Evolutionary conservation across 1,140 invertebrate genomes (phyloP).

Genomic region (Chironomus tepperi): DNA sequence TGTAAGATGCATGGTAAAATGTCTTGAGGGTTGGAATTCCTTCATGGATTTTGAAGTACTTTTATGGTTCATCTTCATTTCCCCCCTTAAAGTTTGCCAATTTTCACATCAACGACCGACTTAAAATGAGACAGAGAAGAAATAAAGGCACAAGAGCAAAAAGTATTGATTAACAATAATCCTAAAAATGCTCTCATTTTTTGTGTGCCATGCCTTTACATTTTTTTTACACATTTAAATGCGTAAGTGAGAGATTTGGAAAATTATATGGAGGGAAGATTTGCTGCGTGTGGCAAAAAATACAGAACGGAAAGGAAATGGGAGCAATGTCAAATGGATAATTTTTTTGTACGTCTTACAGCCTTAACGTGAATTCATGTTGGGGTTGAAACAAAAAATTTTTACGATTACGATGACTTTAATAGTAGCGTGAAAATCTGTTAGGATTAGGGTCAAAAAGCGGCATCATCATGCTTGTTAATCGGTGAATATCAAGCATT

Average conservation of each 20-base stretch:
- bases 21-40: background rate
- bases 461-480: slow-evolving; percentile 1
- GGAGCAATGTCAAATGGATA: background rate
- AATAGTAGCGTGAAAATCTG: slow-evolving; percentile 3
- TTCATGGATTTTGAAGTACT: background rate
- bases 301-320: background rate
- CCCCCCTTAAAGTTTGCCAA: slow-evolving; percentile 6
- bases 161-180: slow-evolving; percentile 10
- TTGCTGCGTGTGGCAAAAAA: background rate
- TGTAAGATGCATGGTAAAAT: background rate
- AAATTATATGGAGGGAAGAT: background rate
- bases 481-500: background rate
- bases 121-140: background rate
- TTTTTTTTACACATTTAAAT: background rate
- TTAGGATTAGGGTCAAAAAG: slow-evolving; percentile 7
- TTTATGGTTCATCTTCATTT: background rate
- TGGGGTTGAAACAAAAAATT: background rate
- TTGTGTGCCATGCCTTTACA: background rate
- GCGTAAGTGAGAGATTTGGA: background rate
- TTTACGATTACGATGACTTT: background rate
- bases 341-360: background rate
- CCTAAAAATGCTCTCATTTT: background rate
- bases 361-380: background rate
- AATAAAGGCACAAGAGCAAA: background rate
- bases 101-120: background rate